Evolutionary conservation across 2,113 vertebrate species (phyloP).

Genomic region (Tenebrosternarchus preto): DNA sequence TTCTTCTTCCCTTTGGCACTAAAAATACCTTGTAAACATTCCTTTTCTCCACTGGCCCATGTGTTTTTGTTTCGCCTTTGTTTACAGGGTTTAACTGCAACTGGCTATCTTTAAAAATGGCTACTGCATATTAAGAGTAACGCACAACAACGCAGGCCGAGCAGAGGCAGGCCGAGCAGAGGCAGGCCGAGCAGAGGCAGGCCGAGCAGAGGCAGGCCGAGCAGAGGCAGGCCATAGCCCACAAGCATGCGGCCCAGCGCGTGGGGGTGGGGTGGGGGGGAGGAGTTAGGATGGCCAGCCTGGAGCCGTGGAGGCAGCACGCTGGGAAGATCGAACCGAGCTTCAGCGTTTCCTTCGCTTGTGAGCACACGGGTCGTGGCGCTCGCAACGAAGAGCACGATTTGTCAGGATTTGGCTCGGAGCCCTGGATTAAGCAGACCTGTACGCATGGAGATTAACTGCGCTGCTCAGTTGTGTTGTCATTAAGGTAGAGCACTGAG

Average conservation of each 20-base stretch:
- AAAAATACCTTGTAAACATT: neutral
- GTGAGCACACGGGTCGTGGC: no score
- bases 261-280: no score
- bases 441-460: no score
- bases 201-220: conserved; percentile 30
- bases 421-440: no score
- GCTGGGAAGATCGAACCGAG: neutral
- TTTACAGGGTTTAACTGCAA: conserved; percentile 25
- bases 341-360: neutral
- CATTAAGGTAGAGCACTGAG: no score
- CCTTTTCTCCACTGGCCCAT: neutral
- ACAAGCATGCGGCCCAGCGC: conserved; percentile 61
- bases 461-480: no score
- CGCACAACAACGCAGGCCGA: conserved; percentile 25
- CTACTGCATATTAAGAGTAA: conserved; percentile 15
- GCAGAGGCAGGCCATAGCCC: conserved; percentile 22
- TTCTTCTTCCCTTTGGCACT: no score
- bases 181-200: conserved; percentile 32
- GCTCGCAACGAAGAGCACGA: no score
- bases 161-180: no score
- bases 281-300: no score
- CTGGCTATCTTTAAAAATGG: conserved; percentile 6
- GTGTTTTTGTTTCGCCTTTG: neutral
- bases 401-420: no score
- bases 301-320: conserved; percentile 5